These are phyloP conservation scores for Hyperoplus lanceolatus DNA, from an alignment of 2,797 vertebrate genomes.

Conservation along the genomic window DNA sequence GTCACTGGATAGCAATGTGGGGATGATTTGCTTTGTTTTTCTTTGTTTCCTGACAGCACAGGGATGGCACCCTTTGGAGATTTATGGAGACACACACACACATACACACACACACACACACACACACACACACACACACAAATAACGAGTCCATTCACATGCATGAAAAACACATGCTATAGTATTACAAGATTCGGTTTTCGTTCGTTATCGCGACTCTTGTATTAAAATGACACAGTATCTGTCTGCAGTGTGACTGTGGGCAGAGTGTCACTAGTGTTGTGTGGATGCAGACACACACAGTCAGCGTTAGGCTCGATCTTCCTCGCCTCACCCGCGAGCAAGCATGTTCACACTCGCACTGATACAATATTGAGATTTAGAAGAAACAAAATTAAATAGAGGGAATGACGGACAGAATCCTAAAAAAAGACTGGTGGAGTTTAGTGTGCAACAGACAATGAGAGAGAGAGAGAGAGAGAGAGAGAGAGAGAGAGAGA, in stretches of 20 bases:
- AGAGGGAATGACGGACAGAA: slow-evolving; percentile 25
- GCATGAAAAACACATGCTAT: slow-evolving; percentile 17
- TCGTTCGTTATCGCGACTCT: slow-evolving; percentile 46
- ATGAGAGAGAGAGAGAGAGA: slow-evolving; percentile 46
- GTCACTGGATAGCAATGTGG: slow-evolving; percentile 50
- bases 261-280: slow-evolving; percentile 50
- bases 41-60: slow-evolving; percentile 32
- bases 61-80: neutral
- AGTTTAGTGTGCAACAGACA: slow-evolving; percentile 44
- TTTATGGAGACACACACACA: neutral
- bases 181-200: slow-evolving; percentile 38
- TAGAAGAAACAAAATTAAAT: slow-evolving; percentile 13
- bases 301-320: slow-evolving; percentile 31
- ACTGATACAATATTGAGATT: slow-evolving; percentile 61
- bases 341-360: slow-evolving; percentile 21
- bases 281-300: slow-evolving; percentile 43
- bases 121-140: slow-evolving; percentile 14
- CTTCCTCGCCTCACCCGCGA: slow-evolving; percentile 21
- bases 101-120: slow-evolving; percentile 27
- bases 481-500: slow-evolving; percentile 34
- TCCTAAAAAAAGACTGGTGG: slow-evolving; percentile 9
- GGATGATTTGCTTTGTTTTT: slow-evolving; percentile 49
- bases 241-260: slow-evolving; percentile 40
- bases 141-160: slow-evolving; percentile 21
- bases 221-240: slow-evolving; percentile 52